Percentiles rank a stretch among this genome's conserved stretches.
Conservation (phyloP, 2,113 vertebrate species). For the Macheiramphus alcinus region DNA sequence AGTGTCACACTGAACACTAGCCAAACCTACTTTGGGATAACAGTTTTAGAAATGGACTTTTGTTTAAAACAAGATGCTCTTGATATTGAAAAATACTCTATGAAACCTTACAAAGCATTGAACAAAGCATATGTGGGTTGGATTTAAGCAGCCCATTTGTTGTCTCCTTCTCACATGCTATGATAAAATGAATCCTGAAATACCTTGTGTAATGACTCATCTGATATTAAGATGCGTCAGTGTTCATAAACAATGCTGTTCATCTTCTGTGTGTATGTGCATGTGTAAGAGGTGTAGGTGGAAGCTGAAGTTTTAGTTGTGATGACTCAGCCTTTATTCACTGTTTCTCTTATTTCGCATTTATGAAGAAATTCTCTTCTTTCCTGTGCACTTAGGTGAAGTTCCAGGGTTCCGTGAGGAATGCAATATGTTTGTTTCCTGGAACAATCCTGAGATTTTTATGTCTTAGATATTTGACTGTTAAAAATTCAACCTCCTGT, state of each 20-base stretch:
- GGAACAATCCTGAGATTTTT: background rate
- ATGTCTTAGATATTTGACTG: background rate
- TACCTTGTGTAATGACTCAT: constrained; percentile 51
- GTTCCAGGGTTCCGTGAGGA: background rate
- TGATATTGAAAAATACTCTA: background rate
- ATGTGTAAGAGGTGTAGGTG: constrained; percentile 53
- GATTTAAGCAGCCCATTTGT: background rate
- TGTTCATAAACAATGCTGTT: constrained; percentile 52
- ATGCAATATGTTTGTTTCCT: background rate
- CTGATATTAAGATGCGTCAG: constrained; percentile 34
- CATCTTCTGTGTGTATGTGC: constrained; percentile 27
- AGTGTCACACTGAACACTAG: background rate
- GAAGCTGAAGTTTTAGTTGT: constrained; percentile 23
- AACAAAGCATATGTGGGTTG: background rate
- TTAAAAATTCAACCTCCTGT: background rate
- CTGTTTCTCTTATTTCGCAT: background rate
- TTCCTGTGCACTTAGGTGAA: background rate
- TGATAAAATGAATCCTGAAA: constrained; percentile 31
- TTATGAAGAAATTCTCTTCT: background rate
- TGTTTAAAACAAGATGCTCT: background rate
- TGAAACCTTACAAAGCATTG: background rate
- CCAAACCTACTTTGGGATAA: background rate
- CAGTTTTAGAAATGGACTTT: background rate
- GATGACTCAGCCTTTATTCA: constrained; percentile 59
- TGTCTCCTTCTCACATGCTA: background rate